Conservation (phyloP, 2,113 vertebrate species). For the Nothobranchius kuhntae region DNA sequence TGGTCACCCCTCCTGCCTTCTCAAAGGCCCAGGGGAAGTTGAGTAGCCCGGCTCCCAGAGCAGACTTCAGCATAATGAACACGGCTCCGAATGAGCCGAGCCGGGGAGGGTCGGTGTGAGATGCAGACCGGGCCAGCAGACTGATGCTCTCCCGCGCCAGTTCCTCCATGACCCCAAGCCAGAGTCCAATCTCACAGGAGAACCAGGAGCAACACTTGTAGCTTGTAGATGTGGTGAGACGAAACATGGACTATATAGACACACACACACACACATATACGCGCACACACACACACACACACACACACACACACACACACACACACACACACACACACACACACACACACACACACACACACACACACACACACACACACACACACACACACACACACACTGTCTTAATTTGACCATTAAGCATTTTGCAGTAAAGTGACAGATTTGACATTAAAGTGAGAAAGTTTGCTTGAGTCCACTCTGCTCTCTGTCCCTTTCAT, state of each 20-base stretch:
- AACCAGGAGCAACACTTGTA: neutral
- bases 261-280: too few relatives aligned
- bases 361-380: too few relatives aligned
- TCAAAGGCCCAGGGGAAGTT: slow-evolving; percentile 95
- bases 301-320: too few relatives aligned
- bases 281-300: too few relatives aligned
- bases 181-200: neutral
- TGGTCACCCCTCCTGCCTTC: slow-evolving; percentile 84
- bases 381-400: slow-evolving; percentile 21
- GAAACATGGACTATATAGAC: slow-evolving; percentile 45
- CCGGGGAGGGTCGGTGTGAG: slow-evolving; percentile 39
- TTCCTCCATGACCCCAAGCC: slow-evolving; percentile 79
- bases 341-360: too few relatives aligned
- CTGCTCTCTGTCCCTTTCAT: neutral
- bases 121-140: slow-evolving; percentile 73
- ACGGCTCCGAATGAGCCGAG: slow-evolving; percentile 87
- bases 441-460: slow-evolving; percentile 65
- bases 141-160: slow-evolving; percentile 77
- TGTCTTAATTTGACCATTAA: slow-evolving; percentile 48
- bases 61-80: slow-evolving; percentile 93
- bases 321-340: slow-evolving; percentile 6
- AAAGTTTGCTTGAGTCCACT: slow-evolving; percentile 28
- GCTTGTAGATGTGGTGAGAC: neutral
- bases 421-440: slow-evolving; percentile 62
- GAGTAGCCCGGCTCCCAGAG: slow-evolving; percentile 91